Evolutionary conservation across 1,140 invertebrate genomes (phyloP).

Genomic region (Euwallacea similis): DNA sequence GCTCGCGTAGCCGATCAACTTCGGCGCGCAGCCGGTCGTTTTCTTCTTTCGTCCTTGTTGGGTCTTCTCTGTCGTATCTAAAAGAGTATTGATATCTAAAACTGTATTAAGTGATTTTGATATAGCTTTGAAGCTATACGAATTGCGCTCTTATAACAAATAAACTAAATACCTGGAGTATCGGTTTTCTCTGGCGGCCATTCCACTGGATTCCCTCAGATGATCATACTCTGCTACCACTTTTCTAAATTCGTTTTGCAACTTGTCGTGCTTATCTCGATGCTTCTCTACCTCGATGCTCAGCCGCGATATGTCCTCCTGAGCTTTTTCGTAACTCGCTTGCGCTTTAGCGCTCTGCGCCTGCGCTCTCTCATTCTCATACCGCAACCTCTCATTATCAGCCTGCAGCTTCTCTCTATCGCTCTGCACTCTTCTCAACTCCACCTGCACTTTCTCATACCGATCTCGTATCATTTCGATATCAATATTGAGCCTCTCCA

Average conservation of each 20-base stretch:
- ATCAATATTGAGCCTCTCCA: constrained; percentile 77
- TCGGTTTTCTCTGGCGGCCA: constrained; percentile 63
- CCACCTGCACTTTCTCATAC: constrained; percentile 85
- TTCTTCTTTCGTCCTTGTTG: constrained; percentile 68
- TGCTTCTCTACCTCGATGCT: constrained; percentile 88
- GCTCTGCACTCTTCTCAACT: constrained; percentile 75
- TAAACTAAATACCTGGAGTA: constrained; percentile 65
- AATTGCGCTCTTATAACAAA: neutral
- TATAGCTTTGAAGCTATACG: neutral
- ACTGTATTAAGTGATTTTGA: neutral
- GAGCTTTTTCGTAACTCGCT: constrained; percentile 80
- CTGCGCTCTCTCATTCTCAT: constrained; percentile 82
- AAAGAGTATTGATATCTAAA: neutral
- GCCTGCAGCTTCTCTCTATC: constrained; percentile 85
- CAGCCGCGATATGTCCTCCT: constrained; percentile 83
- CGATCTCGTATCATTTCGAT: constrained; percentile 84
- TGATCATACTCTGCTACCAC: constrained; percentile 76
- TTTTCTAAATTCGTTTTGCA: constrained; percentile 78
- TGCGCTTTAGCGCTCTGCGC: constrained; percentile 81
- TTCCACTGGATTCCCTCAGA: constrained; percentile 60
- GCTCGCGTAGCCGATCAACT: constrained; percentile 78
- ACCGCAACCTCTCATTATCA: constrained; percentile 81
- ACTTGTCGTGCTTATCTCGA: constrained; percentile 86
- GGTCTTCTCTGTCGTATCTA: constrained; percentile 75
- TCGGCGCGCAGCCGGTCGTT: constrained; percentile 79